Evolutionary conservation across 2,113 vertebrate genomes (phyloP).

Genomic region (Rhinoderma darwinii): DNA sequence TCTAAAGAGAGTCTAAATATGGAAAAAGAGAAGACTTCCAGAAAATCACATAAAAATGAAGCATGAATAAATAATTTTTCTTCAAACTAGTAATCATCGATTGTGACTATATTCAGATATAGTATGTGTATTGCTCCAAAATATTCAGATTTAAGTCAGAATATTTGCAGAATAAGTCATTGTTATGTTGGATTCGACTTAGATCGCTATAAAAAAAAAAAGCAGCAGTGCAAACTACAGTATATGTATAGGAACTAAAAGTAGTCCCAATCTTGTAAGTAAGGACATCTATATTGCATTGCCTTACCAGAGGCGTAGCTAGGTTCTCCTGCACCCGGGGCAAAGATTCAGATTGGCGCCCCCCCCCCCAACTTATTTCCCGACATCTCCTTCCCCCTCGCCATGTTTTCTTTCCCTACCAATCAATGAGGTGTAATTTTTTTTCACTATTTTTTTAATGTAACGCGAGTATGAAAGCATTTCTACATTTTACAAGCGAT

Average conservation of each 20-base stretch:
- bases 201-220: too few species aligned
- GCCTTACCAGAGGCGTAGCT: too few species aligned
- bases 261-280: neutral
- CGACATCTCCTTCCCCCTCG: too few species aligned
- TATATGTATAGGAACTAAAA: neutral
- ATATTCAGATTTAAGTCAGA: neutral
- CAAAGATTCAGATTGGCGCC: too few species aligned
- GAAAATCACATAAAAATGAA: constrained; percentile 2
- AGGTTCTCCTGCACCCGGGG: too few species aligned
- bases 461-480: too few species aligned
- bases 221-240: neutral
- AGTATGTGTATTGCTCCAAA: neutral
- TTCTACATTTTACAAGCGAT: too few species aligned
- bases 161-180: neutral
- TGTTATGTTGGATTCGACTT: neutral
- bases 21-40: constrained; percentile 26
- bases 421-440: too few species aligned
- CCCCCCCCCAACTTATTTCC: too few species aligned
- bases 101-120: neutral
- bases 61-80: constrained; percentile 11
- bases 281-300: too few species aligned
- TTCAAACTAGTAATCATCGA: neutral
- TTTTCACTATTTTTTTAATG: too few species aligned
- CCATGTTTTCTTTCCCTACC: too few species aligned
- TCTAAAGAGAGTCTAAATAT: constrained; percentile 28